Conservation (phyloP, 2,797 vertebrate species). For the Decapterus maruadsi region DNA sequence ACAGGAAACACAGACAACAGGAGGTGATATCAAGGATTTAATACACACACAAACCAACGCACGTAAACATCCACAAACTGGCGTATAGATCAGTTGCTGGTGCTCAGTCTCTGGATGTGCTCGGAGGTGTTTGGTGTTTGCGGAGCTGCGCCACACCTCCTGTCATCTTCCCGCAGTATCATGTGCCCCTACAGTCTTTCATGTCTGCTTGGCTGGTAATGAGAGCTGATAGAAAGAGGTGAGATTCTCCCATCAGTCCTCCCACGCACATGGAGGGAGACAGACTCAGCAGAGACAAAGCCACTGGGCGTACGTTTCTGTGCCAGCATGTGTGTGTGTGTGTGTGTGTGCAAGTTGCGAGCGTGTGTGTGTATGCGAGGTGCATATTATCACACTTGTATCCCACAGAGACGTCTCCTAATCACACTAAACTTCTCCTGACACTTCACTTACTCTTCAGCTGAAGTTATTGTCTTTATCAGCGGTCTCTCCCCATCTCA, state of each 20-base stretch:
- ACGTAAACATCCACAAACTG: background rate
- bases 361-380: background rate
- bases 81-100: conserved; percentile 27
- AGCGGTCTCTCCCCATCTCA: background rate
- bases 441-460: conserved; percentile 61
- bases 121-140: conserved; percentile 56
- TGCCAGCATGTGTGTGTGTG: conserved; percentile 28
- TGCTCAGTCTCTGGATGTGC: conserved; percentile 10
- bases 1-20: conserved; percentile 18
- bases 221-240: conserved; percentile 79
- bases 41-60: conserved; percentile 20
- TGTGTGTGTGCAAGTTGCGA: background rate
- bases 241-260: conserved; percentile 67
- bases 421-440: conserved; percentile 65
- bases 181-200: conserved; percentile 64
- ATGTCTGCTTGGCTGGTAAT: conserved; percentile 78
- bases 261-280: conserved; percentile 59
- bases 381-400: conserved; percentile 42
- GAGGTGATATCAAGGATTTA: conserved; percentile 24
- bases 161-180: conserved; percentile 66
- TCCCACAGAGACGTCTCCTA: conserved; percentile 60
- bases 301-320: conserved; percentile 57
- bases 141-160: conserved; percentile 57
- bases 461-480: conserved; percentile 57
- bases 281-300: conserved; percentile 51